Percentiles rank a stretch among this genome's conserved stretches.
Conservation (phyloP, 1,140 invertebrate species). For the Dinoponera quadriceps region DNA sequence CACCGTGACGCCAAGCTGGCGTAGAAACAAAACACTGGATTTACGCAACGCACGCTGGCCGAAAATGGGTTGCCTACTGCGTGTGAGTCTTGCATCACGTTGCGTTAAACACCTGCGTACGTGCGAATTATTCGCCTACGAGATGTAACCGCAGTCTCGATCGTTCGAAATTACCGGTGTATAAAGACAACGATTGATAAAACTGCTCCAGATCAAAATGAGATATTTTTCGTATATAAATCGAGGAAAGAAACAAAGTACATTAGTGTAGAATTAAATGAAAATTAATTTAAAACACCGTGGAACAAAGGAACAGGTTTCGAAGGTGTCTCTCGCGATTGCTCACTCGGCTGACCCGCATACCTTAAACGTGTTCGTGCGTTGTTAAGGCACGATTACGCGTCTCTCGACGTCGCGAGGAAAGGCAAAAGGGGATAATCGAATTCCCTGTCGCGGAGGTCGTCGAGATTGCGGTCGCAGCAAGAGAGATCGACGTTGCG, state of each 20-base stretch:
- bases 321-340: conserved; percentile 22
- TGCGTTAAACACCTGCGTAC: conserved; percentile 5
- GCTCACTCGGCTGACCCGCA: conserved; percentile 45
- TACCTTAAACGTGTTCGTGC: conserved; percentile 50
- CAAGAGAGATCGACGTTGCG: neutral
- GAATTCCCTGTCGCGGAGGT: conserved; percentile 13
- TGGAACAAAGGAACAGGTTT: conserved; percentile 27
- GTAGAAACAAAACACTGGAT: conserved; percentile 25
- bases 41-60: neutral
- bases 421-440: conserved; percentile 18
- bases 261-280: too few species aligned
- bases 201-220: neutral
- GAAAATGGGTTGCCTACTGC: conserved; percentile 27
- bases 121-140: conserved; percentile 2
- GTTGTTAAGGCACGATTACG: conserved; percentile 44
- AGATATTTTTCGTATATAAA: neutral
- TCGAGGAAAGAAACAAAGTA: neutral
- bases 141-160: neutral
- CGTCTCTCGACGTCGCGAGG: neutral
- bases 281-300: neutral
- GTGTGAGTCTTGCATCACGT: conserved; percentile 18
- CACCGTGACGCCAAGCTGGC: neutral
- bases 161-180: too few species aligned
- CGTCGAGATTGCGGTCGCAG: conserved; percentile 6
- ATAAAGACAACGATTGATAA: too few species aligned